Base-by-base conservation (phyloP, 2,888 invertebrate species). In the Endotricha flammealis region DNA sequence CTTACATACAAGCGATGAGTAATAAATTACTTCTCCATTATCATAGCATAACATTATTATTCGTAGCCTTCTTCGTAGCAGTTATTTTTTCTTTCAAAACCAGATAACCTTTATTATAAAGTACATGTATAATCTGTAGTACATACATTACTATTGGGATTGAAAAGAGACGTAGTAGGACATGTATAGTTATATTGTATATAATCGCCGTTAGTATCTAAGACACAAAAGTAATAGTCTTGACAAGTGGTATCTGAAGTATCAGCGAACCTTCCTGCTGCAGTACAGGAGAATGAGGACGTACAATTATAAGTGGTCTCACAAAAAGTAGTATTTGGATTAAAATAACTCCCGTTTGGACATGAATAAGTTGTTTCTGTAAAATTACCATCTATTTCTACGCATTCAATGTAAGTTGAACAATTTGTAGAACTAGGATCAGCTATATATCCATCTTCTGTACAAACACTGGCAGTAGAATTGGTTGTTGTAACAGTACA, bases 261-360 rank as follows among this genome's bases (percentile, higher is more conserved):
- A 46, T 88, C 64, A 0, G 80, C 67, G 24, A 67, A 83, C 47
- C 83, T 68, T 1, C 88, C 88, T 0, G 64, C 67, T 1, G 71
- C 37, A 0, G 66, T 50, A 43, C 88, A 88, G 1, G 58, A 54
- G 38, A 78, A 77, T 0, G 64, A 29, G 0, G 44, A 38, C 0
- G 70, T 56, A 20, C 82, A 81, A 10, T 45, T 65, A 36, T 78
- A 85, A 33, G 54, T 44, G 1, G 61, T 24, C 5, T 80, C 82
- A 33, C 87, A 87, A 0, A 64, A 35, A 28, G 81, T 79, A 1
- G 73, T 73, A 11, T 47, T 58, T 0, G 80, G 83, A 39, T 85
- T 45, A 44, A 54, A 87, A 20, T 41, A 73, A 0, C 82, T 75
- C 13, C 36, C 44, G 22, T 34, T 44, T 0, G 80, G 80, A 33